A percentile compares a stretch with the other conserved stretches of the same genome.
Conservation (phyloP, 1,140 invertebrate species). For the Sogatella furcifera region DNA sequence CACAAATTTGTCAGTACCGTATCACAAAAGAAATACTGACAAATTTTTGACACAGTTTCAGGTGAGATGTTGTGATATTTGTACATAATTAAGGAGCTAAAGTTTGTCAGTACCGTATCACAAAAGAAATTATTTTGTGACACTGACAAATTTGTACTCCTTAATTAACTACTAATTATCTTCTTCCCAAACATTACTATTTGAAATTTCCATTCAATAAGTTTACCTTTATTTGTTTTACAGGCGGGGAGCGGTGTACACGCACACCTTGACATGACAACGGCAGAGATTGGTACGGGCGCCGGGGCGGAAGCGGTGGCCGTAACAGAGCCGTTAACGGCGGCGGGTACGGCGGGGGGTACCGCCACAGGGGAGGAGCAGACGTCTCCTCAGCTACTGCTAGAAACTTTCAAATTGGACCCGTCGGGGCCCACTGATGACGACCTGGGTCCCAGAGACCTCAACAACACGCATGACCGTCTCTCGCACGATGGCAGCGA, state of each 20-base stretch:
- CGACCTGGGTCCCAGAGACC: slow-evolving; percentile 1
- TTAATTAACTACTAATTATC: no score
- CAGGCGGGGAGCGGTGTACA: not conserved
- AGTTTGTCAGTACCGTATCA: no score
- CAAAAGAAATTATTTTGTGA: no score
- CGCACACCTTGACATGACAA: not conserved
- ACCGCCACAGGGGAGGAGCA: not conserved
- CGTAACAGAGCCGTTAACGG: not conserved
- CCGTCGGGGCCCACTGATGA: not conserved
- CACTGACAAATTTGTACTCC: no score
- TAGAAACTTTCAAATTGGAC: not conserved
- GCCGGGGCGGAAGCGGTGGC: not conserved
- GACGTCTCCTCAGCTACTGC: not conserved
- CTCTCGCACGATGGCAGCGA: slow-evolving; percentile 53
- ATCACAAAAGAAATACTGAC: no score
- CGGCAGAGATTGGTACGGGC: not conserved
- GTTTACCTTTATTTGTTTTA: not conserved
- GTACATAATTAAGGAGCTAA: no score
- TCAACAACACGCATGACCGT: slow-evolving; percentile 47
- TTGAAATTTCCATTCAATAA: no score
- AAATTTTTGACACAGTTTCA: no score
- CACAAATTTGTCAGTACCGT: no score
- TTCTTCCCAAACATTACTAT: no score
- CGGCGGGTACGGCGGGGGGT: not conserved
- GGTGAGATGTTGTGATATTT: no score